Evolutionary conservation across 2,888 invertebrate genomes (phyloP).

Genomic region (Drosophila nigricruria): DNA sequence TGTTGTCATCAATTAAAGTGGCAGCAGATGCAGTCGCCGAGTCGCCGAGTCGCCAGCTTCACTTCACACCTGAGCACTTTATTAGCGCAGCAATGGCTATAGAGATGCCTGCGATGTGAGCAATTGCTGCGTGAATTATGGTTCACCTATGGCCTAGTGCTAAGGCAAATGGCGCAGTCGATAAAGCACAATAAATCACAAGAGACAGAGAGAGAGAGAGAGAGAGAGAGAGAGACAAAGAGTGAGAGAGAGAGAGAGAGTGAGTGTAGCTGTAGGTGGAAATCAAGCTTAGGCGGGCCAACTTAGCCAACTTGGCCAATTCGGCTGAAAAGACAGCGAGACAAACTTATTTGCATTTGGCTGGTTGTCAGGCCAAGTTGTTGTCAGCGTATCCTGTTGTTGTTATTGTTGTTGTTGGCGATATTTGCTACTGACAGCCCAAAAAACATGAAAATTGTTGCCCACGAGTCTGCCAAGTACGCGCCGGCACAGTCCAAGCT

Average conservation of each 20-base stretch:
- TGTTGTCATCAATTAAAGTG: slow-evolving; percentile 85
- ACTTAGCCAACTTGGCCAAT: slow-evolving; percentile 56
- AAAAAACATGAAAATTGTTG: slow-evolving; percentile 80
- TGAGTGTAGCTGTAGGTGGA: slow-evolving; percentile 48
- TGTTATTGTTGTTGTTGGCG: slow-evolving; percentile 25
- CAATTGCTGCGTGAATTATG: slow-evolving; percentile 59
- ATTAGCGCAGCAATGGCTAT: slow-evolving; percentile 72
- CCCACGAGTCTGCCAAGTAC: slow-evolving; percentile 81
- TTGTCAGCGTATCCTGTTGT: slow-evolving; percentile 39
- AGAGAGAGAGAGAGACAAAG: neutral
- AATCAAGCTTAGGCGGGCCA: slow-evolving; percentile 46
- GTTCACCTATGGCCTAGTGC: slow-evolving; percentile 66
- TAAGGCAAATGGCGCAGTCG: slow-evolving; percentile 61
- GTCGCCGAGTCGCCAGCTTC: slow-evolving; percentile 57
- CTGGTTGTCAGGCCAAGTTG: slow-evolving; percentile 47
- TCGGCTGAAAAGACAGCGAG: slow-evolving; percentile 64
- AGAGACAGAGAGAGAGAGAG: neutral
- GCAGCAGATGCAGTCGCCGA: slow-evolving; percentile 29
- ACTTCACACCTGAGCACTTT: slow-evolving; percentile 85
- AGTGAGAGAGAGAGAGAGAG: slow-evolving; percentile 10
- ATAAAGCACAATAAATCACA: slow-evolving; percentile 72
- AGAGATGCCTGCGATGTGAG: neutral
- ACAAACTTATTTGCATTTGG: slow-evolving; percentile 76
- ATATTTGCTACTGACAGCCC: slow-evolving; percentile 67
- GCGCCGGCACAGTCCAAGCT: slow-evolving; percentile 14